Evolutionary conservation across 2,113 vertebrate genomes (phyloP).

Genomic region (Dicerorhinus sumatrensis): DNA sequence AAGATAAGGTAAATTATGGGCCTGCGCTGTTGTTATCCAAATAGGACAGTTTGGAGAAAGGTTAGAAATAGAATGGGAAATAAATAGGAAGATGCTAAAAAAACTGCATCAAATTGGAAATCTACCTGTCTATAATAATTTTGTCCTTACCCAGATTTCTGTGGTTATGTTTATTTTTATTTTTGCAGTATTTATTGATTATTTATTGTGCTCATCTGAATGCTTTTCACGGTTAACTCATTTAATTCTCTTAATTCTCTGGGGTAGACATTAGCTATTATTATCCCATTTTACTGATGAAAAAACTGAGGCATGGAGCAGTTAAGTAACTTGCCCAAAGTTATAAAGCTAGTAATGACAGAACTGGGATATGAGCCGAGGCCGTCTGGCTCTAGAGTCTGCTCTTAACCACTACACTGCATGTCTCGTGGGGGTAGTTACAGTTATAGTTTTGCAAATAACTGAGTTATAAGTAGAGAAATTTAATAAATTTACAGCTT

Average conservation of each 20-base stretch:
- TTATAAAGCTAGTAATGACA: neutral
- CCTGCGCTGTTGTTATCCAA: neutral
- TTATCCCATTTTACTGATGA: neutral
- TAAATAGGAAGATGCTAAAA: neutral
- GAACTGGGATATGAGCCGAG: neutral
- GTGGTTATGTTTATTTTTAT: neutral
- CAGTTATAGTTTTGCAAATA: neutral
- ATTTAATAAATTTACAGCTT: constrained; percentile 57
- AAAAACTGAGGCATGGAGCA: neutral
- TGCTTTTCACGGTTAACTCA: neutral
- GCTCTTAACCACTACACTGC: neutral
- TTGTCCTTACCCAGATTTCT: neutral
- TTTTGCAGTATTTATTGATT: neutral
- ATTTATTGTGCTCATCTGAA: neutral
- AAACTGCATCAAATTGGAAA: neutral
- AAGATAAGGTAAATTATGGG: neutral
- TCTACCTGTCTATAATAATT: neutral
- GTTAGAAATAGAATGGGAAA: neutral
- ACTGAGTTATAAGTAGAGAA: constrained; percentile 46
- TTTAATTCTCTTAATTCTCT: neutral
- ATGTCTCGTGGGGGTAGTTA: rapidly evolving
- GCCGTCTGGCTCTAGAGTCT: neutral
- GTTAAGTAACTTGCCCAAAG: neutral
- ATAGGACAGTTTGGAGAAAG: neutral
- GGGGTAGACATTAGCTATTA: neutral